Evolutionary conservation across 2,888 invertebrate species (phyloP), one percentile per base, ranked within the genome.

Genomic region (Amphipyra tragopoginis): DNA sequence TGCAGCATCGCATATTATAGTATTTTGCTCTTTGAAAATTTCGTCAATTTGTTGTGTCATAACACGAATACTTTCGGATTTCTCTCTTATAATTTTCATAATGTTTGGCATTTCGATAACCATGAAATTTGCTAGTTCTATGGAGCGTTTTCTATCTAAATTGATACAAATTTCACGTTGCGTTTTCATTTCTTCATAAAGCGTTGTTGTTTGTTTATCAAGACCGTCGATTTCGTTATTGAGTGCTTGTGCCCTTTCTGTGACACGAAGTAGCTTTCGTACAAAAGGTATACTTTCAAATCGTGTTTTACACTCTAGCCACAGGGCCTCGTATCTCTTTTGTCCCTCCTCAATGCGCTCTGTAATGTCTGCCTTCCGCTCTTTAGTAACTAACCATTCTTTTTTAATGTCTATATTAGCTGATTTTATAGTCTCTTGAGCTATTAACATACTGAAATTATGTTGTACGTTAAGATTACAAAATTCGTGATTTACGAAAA

Each of bases 221-320:
- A 90, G 67, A 40, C 56, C 58, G 2, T 70, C 66, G 2, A 90
- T 84, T 29, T 83, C 65, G 5, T 82, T 80, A 58, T 85, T 75
- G 1, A 88, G 60, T 10, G 33, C 54, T 55, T 87, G 58, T 13
- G 67, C 69, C 64, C 75, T 84, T 57, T 85, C 83, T 64, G 71
- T 81, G 11, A 75, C 76, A 55, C 85, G 65, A 0, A 89, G 64
- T 62, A 86, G 78, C 51, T 84, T 85, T 76, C 90, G 84, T n/a
- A 93, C 88, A 52, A 82, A 86, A 36, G 88, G 88, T 57, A 93
- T 84, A 62, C 84, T 91, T 79, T 93, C 91, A 68, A 86, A 92
- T 77, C 88, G 81, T 36, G 68, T 80, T 76, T 93, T 91, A 55
- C 86, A 81, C 54, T 81, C 72, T 36, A 81, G 21, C 93, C 94